Base-by-base conservation (phyloP, 1,140 invertebrate genomes). In the Metopolophium dirhodum region DNA sequence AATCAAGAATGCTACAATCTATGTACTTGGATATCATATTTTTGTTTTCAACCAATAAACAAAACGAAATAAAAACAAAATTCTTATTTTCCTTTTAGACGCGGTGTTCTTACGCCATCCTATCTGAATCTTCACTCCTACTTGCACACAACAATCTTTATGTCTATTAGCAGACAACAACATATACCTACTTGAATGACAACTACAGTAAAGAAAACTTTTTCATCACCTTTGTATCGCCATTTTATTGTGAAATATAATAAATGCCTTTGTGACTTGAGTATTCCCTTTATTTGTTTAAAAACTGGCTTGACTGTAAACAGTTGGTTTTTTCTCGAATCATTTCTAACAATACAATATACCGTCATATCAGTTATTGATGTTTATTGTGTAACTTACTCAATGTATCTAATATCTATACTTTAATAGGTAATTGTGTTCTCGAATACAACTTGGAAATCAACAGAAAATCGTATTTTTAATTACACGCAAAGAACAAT, bases 161-260 rank as follows among this genome's bases (percentile, higher is more conserved):
- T 49, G 41, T 87, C 11, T 49, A 87, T n/a, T 49, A 20, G 11
- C 45, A 49, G 41, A 86, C 23, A 30, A 86, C 45, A 26, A 86
- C 37, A 87, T 49, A 26, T 87, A 49, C 26, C 45, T 49, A 87
- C 45, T 87, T 47, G 45, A 49, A 87, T 87, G 45, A 87, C 85
- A 49, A 49, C 30, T 30, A 20, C 11, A 87, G 18, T 49, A 6
- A 30, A 26, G 35, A 45, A 87, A 87, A 49, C 26, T 30, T 87
- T 11, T 87, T n/a, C 45, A 87, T 87, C 7, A 49, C 41, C 45
- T 49, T 49, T 49, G 45, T 87, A 87, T 49, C 26, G 30, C 30
- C 30, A n/a, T 49, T 86, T 87, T 87, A 87, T 87, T 49, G 26
- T n/a, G 30, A 49, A 87, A 87, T 87, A 87, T 49, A 87, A 87